Evolutionary conservation across 2,797 vertebrate genomes (phyloP).

Genomic region (Emys orbicularis): DNA sequence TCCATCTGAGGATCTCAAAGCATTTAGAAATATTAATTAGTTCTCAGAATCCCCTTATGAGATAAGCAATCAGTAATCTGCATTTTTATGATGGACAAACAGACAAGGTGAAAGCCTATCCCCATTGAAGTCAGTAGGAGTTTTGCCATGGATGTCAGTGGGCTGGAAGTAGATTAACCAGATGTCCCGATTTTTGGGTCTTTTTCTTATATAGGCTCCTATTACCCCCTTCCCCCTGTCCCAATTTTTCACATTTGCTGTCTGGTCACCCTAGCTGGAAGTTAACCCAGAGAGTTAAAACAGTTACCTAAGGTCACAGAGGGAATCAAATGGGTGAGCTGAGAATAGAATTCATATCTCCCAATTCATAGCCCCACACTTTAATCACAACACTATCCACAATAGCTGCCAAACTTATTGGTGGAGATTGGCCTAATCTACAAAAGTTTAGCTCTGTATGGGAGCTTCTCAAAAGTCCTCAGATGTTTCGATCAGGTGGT

Average conservation of each 20-base stretch:
- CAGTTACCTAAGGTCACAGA: background rate
- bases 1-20: background rate
- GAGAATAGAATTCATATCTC: background rate
- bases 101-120: background rate
- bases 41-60: background rate
- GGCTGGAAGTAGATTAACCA: background rate
- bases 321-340: background rate
- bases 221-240: too few relatives aligned
- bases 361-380: background rate
- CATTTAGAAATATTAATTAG: background rate
- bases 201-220: too few relatives aligned
- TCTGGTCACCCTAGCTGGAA: background rate
- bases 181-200: too few relatives aligned
- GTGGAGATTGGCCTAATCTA: background rate
- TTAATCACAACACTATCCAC: background rate
- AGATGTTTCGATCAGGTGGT: background rate
- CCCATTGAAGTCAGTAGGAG: background rate
- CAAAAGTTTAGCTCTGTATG: background rate
- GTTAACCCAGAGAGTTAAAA: background rate
- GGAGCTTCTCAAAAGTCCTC: background rate
- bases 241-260: too few relatives aligned
- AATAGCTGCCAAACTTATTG: background rate
- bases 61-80: background rate
- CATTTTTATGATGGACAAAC: background rate
- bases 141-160: background rate